Evolutionary conservation across 1,140 invertebrate genomes (phyloP), one percentile per base, ranked within the genome.

Genomic region (Drosophila truncata): DNA sequence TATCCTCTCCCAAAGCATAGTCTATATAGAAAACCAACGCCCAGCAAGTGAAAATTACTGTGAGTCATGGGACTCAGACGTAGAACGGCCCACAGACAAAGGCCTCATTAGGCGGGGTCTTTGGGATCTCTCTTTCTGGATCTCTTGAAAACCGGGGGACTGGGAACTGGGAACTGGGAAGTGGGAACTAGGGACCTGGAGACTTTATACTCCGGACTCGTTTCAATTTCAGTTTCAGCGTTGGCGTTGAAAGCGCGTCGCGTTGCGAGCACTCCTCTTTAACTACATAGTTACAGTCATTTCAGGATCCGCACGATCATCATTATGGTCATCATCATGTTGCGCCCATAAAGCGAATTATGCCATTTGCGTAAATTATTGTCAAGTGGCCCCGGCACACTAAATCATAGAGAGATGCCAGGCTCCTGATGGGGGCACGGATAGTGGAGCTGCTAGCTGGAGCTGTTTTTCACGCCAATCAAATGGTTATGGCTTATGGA

Each of bases 321-420:
- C 54, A 78, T 72, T 57, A 82, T 60, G 13, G 59, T 77, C 35
- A 82, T 72, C 61, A 76, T 86, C 65, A 74, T 79, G 78, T 80
- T 85, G 78, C 74, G 69, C 83, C 65, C 65, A 79, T 86, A 66
- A 71, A 75, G 85, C 78, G 78, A 84, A 84, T 90, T 88, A 90
- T 90, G 85, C 85, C 74, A 90, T 88, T 90, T 90, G 78, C 78
- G 74, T 88, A 90, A 88, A 90, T 88, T 81, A 90, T 87, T 87
- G 83, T 87, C 83, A 87, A 87, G 83, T 87, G 83, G 83, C 62
- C 58, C 47, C 29, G 76, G 71, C 79, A 70, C 50, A 70, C 75
- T 87, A 87, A 87, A 87, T 86, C 83, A 86, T 86, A 87, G 83
- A 82, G 82, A 80, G 83, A 80, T 85, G 63, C 61, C 41, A 63